Evolutionary conservation across 2,797 vertebrate genomes (phyloP).

Genomic region (Lycodopsis pacificus): DNA sequence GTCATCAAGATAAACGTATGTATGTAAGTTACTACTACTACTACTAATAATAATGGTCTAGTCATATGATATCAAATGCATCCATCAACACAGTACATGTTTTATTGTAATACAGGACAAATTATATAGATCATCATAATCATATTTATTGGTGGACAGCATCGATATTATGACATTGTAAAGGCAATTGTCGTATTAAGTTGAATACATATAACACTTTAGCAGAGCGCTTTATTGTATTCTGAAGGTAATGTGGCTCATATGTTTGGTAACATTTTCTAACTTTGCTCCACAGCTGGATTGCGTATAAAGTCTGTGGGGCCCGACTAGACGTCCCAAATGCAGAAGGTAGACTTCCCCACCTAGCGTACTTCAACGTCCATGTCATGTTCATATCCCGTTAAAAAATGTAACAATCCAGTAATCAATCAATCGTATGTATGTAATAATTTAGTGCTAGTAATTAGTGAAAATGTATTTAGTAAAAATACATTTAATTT

Average conservation of each 20-base stretch:
- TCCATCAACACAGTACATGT: background rate
- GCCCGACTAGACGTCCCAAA: background rate
- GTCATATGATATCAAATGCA: background rate
- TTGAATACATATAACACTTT: background rate
- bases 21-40: background rate
- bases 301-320: conserved; percentile 32
- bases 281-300: conserved; percentile 59
- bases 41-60: background rate
- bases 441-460: background rate
- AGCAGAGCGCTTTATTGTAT: conserved; percentile 39
- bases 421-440: background rate
- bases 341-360: background rate
- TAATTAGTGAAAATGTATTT: background rate
- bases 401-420: background rate
- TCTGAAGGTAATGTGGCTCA: conserved; percentile 24
- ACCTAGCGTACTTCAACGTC: background rate
- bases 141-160: rapidly evolving
- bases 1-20: background rate
- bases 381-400: conserved; percentile 4
- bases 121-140: background rate
- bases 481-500: background rate
- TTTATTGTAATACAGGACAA: background rate
- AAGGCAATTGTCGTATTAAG: background rate
- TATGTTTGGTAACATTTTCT: background rate
- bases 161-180: background rate